Base-by-base conservation (phyloP, 1,140 invertebrate species). In the Bombus sylvicola region DNA sequence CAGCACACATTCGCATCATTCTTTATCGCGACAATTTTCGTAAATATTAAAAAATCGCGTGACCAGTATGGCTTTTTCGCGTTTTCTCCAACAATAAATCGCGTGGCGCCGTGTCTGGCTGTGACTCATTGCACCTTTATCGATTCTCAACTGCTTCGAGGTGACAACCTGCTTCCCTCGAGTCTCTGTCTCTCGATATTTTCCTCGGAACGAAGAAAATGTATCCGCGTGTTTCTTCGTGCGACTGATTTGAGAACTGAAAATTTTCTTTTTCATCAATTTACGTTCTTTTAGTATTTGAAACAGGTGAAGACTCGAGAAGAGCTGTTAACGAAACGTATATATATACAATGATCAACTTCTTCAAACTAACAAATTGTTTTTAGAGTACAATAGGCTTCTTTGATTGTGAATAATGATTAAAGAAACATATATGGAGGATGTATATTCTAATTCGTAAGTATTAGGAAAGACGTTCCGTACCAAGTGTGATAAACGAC, bases 21-120 rank as follows among this genome's bases (percentile, higher is more conserved):
- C 12, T 43, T 59, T 22, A 59, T 43, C n/a, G 53, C 25, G 28
- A 34, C n/a, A 15, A 28, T 83, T 78, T 47, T 43, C 22, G 1
- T 66, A 73, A 75, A 76, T 83, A 83, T 83, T 83, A 59, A 66
- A 76, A 83, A 76, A 76, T 76, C 59, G 81, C 81, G 81, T 83
- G 81, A 83, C 62, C 37, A n/a, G 22, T 62, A 4, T 0, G 10
- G 0, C 8, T 47, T 47, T 47, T 47, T 34, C 53, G n/a, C 39
- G n/a, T 34, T 73, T 73, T 39, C 53, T 2, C 9, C 37, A 6
- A 41, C 41, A 8, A 69, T 39, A 66, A 77, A 77, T 83, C 41
- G 22, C 81, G 1, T 15, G 28, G 18, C 37, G 39, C 39, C 34
- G 34, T 57, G 12, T 3, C 31, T n/a, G 3, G 25, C 28, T 1